Base-by-base conservation (phyloP, 1,140 invertebrate species). In the Panagrolaimus sp. region DNA sequence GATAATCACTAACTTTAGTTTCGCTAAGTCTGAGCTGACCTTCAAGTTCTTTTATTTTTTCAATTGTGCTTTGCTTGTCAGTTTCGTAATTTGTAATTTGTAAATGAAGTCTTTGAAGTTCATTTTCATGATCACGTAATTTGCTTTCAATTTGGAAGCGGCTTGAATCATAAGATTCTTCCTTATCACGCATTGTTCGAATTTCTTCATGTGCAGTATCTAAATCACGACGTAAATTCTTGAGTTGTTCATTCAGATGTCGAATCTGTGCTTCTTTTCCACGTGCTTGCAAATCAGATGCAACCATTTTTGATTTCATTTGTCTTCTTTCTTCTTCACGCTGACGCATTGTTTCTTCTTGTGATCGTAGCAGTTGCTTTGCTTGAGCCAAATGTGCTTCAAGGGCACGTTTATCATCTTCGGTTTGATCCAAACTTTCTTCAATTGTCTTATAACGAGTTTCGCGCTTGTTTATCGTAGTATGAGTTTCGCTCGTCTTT, bases 231-330 rank as follows among this genome's bases (percentile, higher is more conserved):
- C 81, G 72, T 64, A 82, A 65, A 53, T 83, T 83, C 67, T 80
- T 79, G 1, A 82, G 65, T 72, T 82, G 80, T 67, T 81, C 79
- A 65, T 82, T 82, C 68, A 82, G 67, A 68, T 83, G 81, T 8
- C 81, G 63, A 25, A 82, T 64, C 65, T 82, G 80, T 11, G 80
- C 80, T 66, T 82, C 80, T 69, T 82, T 82, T 62, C 80, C 80
- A 20, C 80, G 67, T 16, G 74, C 73, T 65, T 82, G 80, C 27
- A 82, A 70, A 31, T 82, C 80, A 43, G 80, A 65, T 9, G 80
- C 81, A 38, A 78, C 70, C 74, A 82, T 71, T 51, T 81, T 81
- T 11, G 76, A 76, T 62, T 83, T 82, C 63, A 82, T 69, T 67
- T 81, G 76, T 23, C 79, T 68, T 46, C 78, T 72, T 66, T 81